phyloP scores from a whole-genome alignment of 2,113 vertebrate species.

The Xiphophorus hellerii region DNA sequence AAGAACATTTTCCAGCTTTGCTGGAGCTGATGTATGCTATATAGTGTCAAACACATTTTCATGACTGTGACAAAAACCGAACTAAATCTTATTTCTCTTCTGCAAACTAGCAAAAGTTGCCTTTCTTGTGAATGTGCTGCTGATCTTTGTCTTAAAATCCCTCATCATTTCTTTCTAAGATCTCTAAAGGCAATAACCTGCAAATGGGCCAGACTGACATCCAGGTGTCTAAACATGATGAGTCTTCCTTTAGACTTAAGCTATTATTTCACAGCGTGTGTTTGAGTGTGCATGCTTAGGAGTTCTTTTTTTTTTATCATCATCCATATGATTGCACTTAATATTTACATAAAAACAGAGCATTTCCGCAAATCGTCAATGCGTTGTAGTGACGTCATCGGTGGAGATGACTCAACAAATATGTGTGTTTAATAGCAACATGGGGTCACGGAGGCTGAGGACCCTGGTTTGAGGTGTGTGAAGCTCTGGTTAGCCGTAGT shows the following conservation, averaged over 20 bases:
- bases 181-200: background rate
- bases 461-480: background rate
- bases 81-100: background rate
- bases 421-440: background rate
- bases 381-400: constrained; percentile 4
- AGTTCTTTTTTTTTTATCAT: too few relatives aligned
- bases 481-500: background rate
- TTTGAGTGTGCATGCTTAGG: too few relatives aligned
- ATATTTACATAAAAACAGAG: background rate
- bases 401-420: constrained; percentile 3
- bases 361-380: background rate
- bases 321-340: background rate
- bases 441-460: background rate
- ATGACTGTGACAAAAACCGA: background rate
- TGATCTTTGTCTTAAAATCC: background rate
- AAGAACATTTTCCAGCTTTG: too few relatives aligned
- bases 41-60: background rate
- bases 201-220: too few relatives aligned
- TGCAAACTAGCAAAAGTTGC: background rate
- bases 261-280: too few relatives aligned
- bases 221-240: too few relatives aligned
- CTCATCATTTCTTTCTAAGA: background rate
- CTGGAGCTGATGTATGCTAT: background rate
- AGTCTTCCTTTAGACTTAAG: too few relatives aligned
- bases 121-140: too few relatives aligned